Conservation (phyloP, 2,888 invertebrate genomes). For the Anaspis maculata region DNA sequence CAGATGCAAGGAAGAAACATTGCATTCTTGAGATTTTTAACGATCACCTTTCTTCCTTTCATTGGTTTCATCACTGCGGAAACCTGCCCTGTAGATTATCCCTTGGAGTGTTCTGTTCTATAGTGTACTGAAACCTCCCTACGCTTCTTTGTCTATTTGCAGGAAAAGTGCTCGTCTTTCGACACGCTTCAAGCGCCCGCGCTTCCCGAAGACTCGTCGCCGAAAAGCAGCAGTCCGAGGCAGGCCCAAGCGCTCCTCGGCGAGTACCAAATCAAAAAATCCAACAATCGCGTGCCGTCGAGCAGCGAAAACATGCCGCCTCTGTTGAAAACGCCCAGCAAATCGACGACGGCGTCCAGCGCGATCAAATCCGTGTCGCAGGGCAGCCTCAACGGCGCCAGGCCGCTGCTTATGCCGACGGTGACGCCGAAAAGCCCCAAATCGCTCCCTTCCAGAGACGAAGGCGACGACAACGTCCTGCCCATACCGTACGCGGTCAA, state of each 20-base stretch:
- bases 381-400: slow-evolving; percentile 27
- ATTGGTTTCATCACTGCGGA: too few relatives aligned
- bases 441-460: slow-evolving; percentile 4
- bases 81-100: too few relatives aligned
- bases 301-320: too few relatives aligned
- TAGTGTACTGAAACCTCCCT: too few relatives aligned
- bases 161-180: slow-evolving; percentile 18
- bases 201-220: slow-evolving; percentile 7
- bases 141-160: slow-evolving; percentile 7
- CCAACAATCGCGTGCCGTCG: too few relatives aligned
- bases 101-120: too few relatives aligned
- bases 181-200: slow-evolving; percentile 18
- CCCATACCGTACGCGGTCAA: slow-evolving; percentile 18
- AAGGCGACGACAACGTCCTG: neutral
- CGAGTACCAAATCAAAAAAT: slow-evolving; percentile 10
- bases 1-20: too few relatives aligned
- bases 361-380: slow-evolving; percentile 23
- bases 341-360: slow-evolving; percentile 18
- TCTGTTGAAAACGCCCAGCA: slow-evolving; percentile 5
- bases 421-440: slow-evolving; percentile 31
- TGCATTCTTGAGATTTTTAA: too few relatives aligned
- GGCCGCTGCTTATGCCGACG: slow-evolving; percentile 30
- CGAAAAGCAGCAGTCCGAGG: slow-evolving; percentile 4
- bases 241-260: slow-evolving; percentile 2
- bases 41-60: too few relatives aligned